These are phyloP conservation scores for Trisateles emortualis DNA, from an alignment of 2,888 invertebrate species.

Conservation along the genomic window DNA sequence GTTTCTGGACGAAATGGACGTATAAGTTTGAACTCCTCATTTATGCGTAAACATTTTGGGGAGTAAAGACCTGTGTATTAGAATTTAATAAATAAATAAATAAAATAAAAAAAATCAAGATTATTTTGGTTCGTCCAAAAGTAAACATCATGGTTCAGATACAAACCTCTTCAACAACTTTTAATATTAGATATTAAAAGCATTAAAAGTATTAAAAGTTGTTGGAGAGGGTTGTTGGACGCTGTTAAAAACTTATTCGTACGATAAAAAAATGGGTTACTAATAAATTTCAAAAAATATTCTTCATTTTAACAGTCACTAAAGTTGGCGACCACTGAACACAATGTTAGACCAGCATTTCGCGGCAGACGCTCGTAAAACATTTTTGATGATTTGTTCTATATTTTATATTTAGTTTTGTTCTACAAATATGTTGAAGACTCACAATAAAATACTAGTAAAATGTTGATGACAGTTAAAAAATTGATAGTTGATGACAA, in stretches of 20 bases:
- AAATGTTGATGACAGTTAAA: not conserved
- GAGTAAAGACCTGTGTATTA: too few species aligned
- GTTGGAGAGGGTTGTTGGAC: too few species aligned
- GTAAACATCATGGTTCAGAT: too few species aligned
- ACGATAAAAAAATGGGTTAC: not conserved
- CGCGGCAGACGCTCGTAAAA: constrained; percentile 10
- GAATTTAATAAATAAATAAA: too few species aligned
- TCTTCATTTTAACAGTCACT: constrained; percentile 3
- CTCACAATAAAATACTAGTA: not conserved
- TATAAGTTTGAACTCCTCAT: too few species aligned
- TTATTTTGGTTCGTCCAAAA: too few species aligned
- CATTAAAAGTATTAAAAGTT: too few species aligned
- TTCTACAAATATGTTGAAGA: not conserved
- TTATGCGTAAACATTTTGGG: too few species aligned
- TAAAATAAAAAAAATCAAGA: too few species aligned
- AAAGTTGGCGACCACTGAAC: constrained; percentile 2
- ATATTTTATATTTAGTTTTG: constrained; percentile 6
- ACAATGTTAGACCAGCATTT: constrained; percentile 2
- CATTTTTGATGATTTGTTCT: constrained; percentile 13
- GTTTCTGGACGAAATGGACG: too few species aligned
- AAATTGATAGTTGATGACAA: not conserved
- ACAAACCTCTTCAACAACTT: too few species aligned
- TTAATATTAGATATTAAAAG: too few species aligned
- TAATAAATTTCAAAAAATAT: not conserved
- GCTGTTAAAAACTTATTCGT: not conserved